Evolutionary conservation across 2,888 invertebrate species (phyloP), one percentile per base, ranked within the genome.

Genomic region (Oeneis ivallda): DNA sequence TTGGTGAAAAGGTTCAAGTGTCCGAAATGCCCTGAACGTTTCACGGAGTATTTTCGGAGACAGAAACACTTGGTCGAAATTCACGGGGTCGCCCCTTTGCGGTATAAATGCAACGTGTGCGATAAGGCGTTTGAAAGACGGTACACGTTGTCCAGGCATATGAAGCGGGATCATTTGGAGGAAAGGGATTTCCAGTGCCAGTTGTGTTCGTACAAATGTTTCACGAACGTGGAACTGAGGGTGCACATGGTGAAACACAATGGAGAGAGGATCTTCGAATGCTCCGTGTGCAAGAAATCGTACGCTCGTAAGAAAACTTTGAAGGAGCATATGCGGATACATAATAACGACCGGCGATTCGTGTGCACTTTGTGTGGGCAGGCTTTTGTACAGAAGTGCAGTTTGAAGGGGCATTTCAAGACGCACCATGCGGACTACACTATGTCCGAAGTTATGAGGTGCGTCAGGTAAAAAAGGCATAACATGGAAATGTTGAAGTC

Each of bases 301-400:
- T 92, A 89, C 62, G 86, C 86, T 0, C 78, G 87, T 47, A 86
- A 85, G 75, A 87, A 83, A 59, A 89, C 86, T 0, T 65, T 90
- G 9, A 84, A 80, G 1, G 86, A 89, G 45, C 90, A 91, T 68
- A 82, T 89, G 82, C 70, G 86, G 10, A 89, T 88, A 54, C 90
- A 90, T 68, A 84, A 87, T 67, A 86, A 87, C 67, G 88, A 88
- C 59, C 79, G 86, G 45, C 68, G 88, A 47, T 89, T 89, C 47
- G 77, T 83, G 0, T 90, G 90, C 47, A 75, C 79, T 0, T 77
- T 86, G 0, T 90, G 89, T n/a, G 87, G 85, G 0, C 86, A 87
- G 66, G 80, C 85, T 0, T 92, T 89, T 11, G 84, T 89, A 0
- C 87, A 91, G 70, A 89, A 89, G 65, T 89, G 87, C 56, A 88